phyloP scores from a whole-genome alignment of 2,797 vertebrate genomes.

The Aeoliscus strigatus region DNA sequence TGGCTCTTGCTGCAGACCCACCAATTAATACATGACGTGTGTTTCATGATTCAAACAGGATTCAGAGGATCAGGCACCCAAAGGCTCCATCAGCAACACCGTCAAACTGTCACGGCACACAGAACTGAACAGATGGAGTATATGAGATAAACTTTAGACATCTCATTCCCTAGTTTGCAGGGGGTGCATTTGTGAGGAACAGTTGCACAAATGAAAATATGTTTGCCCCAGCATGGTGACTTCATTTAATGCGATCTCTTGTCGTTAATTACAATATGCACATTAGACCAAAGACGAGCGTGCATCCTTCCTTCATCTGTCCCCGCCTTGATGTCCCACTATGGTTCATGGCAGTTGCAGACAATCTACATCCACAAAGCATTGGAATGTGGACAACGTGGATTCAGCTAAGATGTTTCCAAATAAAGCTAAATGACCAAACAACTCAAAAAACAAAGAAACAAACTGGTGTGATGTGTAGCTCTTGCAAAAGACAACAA shows the following conservation, averaged over 20 bases:
- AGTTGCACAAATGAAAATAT: not conserved
- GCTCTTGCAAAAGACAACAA: no score
- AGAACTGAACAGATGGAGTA: not conserved
- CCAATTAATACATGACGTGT: no score
- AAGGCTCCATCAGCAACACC: not conserved
- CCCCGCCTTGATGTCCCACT: not conserved
- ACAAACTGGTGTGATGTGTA: no score
- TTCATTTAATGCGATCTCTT: conserved; percentile 6
- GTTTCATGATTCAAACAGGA: no score
- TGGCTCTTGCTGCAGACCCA: no score
- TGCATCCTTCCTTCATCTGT: no score
- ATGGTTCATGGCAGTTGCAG: not conserved
- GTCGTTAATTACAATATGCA: not conserved
- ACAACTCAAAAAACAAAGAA: not conserved
- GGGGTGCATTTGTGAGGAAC: not conserved
- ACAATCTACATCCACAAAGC: not conserved
- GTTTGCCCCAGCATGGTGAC: conserved; percentile 1
- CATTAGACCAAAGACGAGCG: not conserved
- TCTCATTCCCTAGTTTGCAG: not conserved
- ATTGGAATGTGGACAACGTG: not conserved
- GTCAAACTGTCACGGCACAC: not conserved
- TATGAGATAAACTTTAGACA: not conserved
- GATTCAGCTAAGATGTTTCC: not conserved
- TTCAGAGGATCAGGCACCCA: no score
- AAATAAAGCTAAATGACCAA: no score